Percentiles rank a stretch among this genome's conserved stretches.
phyloP scores from a whole-genome alignment of 2,797 vertebrate species.

The Poeciliopsis turneri region DNA sequence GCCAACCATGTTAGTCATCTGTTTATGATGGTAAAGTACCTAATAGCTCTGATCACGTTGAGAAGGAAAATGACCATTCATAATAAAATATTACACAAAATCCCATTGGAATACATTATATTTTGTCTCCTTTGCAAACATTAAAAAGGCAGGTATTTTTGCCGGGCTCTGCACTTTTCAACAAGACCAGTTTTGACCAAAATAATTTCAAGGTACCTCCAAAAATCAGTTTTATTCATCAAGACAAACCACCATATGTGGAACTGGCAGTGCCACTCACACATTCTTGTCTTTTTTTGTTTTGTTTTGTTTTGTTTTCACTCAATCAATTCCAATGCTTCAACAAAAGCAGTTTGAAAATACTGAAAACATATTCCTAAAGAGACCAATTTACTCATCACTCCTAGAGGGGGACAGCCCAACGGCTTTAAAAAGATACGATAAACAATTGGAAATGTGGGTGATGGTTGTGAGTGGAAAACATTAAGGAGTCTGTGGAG shows the following conservation, averaged over 20 bases:
- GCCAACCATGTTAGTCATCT: neutral
- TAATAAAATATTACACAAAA: neutral
- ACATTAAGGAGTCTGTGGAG: neutral
- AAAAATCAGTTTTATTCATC: neutral
- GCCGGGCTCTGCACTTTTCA: neutral
- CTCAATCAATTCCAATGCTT: constrained; percentile 3
- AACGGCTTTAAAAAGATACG: constrained; percentile 34
- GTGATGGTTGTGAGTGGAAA: constrained; percentile 43
- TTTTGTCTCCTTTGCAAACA: neutral
- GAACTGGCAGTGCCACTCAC: neutral
- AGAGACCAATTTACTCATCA: constrained; percentile 16
- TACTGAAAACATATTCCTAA: constrained; percentile 18
- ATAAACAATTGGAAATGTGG: constrained; percentile 34
- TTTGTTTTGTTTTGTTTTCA: neutral
- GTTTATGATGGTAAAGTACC: neutral
- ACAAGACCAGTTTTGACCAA: neutral
- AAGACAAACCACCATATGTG: neutral
- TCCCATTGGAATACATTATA: neutral
- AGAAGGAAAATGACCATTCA: neutral
- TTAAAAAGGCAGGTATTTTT: neutral
- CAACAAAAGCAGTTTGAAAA: constrained; percentile 23
- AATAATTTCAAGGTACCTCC: neutral
- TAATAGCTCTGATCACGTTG: neutral
- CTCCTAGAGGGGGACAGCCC: constrained; percentile 35
- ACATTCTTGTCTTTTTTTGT: neutral